phyloP scores from a whole-genome alignment of 2,113 vertebrate genomes.

The Sceloporus undulatus region DNA sequence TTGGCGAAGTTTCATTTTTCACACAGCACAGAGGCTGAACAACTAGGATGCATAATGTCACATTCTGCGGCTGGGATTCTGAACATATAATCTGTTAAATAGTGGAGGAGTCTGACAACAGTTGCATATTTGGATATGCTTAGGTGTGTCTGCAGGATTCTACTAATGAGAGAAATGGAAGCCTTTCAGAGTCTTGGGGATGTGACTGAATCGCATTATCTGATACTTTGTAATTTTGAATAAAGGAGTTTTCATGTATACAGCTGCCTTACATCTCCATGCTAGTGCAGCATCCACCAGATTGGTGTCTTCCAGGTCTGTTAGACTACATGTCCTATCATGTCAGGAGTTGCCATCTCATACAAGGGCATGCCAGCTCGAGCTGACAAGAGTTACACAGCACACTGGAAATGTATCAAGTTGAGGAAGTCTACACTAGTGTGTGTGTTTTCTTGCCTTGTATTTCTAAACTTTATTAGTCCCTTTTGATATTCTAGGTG shows the following conservation, averaged over 20 bases:
- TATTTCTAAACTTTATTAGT: background rate
- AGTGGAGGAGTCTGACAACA: background rate
- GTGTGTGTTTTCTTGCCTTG: background rate
- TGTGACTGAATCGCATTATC: no score
- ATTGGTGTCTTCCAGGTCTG: background rate
- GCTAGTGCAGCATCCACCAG: background rate
- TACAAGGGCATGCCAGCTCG: no score
- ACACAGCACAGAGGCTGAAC: background rate
- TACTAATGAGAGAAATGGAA: background rate
- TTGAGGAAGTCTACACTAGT: background rate
- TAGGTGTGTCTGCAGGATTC: background rate
- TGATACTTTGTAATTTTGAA: background rate
- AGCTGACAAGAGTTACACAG: no score
- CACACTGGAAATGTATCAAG: no score
- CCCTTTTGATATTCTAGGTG: background rate
- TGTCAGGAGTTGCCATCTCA: background rate
- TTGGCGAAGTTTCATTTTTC: background rate
- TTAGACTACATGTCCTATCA: background rate
- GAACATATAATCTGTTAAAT: background rate
- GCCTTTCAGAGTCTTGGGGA: background rate
- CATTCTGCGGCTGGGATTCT: background rate
- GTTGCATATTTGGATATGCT: background rate
- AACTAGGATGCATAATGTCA: background rate
- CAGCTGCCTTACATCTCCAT: no score
- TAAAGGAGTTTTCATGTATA: background rate